These are phyloP conservation scores for Andrena hattorfiana DNA, from an alignment of 2,888 invertebrate genomes.

Conservation along the genomic window DNA sequence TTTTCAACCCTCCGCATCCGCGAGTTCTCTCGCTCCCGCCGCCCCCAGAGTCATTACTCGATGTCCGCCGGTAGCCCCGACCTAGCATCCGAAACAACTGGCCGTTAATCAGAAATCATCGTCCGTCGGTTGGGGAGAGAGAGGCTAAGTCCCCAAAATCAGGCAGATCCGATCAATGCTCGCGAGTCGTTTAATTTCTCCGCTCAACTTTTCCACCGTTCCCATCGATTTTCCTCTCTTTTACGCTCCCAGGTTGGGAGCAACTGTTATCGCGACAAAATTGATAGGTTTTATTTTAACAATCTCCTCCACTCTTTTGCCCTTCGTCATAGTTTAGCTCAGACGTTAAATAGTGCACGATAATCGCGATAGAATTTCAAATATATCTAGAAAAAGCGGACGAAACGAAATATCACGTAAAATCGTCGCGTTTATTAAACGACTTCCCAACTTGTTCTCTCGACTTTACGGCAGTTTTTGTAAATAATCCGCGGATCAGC, in stretches of 20 bases:
- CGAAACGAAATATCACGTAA: slow-evolving; percentile 28
- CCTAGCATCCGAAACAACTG: slow-evolving; percentile 82
- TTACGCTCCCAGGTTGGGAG: too few species aligned
- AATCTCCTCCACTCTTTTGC: not conserved
- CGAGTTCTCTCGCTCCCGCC: slow-evolving; percentile 77
- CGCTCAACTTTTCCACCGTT: not conserved
- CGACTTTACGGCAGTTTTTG: slow-evolving; percentile 17
- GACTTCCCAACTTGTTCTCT: slow-evolving; percentile 18
- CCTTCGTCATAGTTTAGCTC: not conserved
- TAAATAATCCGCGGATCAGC: slow-evolving; percentile 47
- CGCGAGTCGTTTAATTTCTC: slow-evolving; percentile 39
- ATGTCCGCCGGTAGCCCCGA: slow-evolving; percentile 81
- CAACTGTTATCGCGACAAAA: too few species aligned
- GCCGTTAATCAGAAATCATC: slow-evolving; percentile 85
- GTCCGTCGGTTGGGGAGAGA: slow-evolving; percentile 70
- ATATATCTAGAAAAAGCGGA: not conserved
- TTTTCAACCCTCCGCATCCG: slow-evolving; percentile 69
- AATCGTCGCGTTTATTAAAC: slow-evolving; percentile 40
- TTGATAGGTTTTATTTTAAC: not conserved
- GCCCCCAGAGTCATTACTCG: slow-evolving; percentile 84
- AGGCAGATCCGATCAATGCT: slow-evolving; percentile 52
- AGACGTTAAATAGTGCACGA: not conserved
- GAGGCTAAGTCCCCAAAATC: slow-evolving; percentile 67
- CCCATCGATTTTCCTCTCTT: not conserved
- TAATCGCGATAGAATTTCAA: not conserved